These are phyloP conservation scores for Minunthozetes semirufus DNA, from an alignment of 2,888 invertebrate genomes.

Conservation along the genomic window DNA sequence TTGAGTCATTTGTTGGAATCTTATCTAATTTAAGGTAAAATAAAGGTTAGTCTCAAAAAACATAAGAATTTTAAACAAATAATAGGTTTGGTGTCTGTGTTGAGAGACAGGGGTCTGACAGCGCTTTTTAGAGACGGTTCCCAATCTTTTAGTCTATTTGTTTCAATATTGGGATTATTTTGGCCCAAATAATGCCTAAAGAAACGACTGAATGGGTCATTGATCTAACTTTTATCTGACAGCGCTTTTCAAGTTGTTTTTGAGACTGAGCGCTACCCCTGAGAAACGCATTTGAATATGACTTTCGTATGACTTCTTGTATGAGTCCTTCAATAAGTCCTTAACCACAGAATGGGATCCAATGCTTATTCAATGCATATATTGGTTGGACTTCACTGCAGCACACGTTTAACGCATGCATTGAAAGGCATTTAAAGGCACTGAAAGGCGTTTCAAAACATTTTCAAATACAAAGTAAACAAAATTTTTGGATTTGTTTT, in stretches of 20 bases:
- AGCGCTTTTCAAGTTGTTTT: slow-evolving; percentile 7
- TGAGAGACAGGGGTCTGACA: background rate
- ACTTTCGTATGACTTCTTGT: too few species aligned
- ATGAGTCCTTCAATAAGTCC: too few species aligned
- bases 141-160: slow-evolving; percentile 2
- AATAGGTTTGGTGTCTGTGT: background rate
- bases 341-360: too few species aligned
- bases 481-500: slow-evolving; percentile 7
- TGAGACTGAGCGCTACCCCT: background rate
- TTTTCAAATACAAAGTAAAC: background rate
- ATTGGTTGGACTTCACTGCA: background rate
- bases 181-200: slow-evolving; percentile 14
- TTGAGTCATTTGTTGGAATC: too few species aligned
- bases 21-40: too few species aligned
- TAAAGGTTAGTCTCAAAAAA: too few species aligned
- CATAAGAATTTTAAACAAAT: too few species aligned
- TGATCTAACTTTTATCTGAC: slow-evolving; percentile 8
- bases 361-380: too few species aligned
- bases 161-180: background rate
- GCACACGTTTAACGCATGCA: background rate
- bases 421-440: background rate
- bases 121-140: background rate
- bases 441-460: slow-evolving; percentile 10
- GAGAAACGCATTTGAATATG: too few species aligned
- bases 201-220: slow-evolving; percentile 18